phyloP scores from a whole-genome alignment of 64 coral and sea anemone genomes.

The Cladopsammia gracilis region DNA sequence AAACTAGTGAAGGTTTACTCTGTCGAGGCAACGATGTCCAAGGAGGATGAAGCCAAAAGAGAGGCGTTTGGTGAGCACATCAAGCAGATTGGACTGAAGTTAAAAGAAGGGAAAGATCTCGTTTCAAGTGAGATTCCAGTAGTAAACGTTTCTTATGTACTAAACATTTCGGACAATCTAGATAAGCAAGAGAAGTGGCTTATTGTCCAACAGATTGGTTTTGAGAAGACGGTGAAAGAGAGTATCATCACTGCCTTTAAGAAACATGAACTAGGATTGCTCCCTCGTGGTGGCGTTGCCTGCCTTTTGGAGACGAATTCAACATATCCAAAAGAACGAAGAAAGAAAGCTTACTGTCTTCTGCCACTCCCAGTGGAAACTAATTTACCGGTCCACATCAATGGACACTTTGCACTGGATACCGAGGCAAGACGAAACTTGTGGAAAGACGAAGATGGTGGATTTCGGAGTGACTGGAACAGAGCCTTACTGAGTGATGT shows the following conservation, averaged over 20 bases:
- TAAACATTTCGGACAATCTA: slow-evolving; percentile 54
- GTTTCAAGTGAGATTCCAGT: slow-evolving; percentile 10
- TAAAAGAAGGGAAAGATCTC: too few species aligned
- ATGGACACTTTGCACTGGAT: slow-evolving; percentile 76
- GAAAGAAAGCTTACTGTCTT: slow-evolving; percentile 72
- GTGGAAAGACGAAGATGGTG: slow-evolving; percentile 23
- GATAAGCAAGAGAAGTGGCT: too few species aligned
- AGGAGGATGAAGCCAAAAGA: slow-evolving; percentile 65
- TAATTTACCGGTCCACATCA: slow-evolving; percentile 73
- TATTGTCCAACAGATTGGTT: not conserved
- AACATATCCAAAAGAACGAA: not conserved
- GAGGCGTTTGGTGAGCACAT: slow-evolving; percentile 48
- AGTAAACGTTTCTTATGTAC: slow-evolving; percentile 57
- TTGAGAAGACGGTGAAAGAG: not conserved
- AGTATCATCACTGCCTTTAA: slow-evolving; percentile 27
- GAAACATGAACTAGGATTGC: slow-evolving; percentile 60
- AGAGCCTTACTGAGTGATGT: slow-evolving; percentile 11
- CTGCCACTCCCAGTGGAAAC: slow-evolving; percentile 73
- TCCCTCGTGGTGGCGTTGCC: slow-evolving; percentile 70
- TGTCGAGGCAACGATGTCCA: slow-evolving; percentile 28
- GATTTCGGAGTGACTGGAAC: slow-evolving; percentile 65
- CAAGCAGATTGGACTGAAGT: not conserved
- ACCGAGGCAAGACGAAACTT: slow-evolving; percentile 69
- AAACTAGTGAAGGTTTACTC: slow-evolving; percentile 18
- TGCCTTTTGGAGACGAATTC: not conserved